Evolutionary conservation across 1,140 invertebrate species (phyloP).

Genomic region (Trachymyrmex cornetzi): DNA sequence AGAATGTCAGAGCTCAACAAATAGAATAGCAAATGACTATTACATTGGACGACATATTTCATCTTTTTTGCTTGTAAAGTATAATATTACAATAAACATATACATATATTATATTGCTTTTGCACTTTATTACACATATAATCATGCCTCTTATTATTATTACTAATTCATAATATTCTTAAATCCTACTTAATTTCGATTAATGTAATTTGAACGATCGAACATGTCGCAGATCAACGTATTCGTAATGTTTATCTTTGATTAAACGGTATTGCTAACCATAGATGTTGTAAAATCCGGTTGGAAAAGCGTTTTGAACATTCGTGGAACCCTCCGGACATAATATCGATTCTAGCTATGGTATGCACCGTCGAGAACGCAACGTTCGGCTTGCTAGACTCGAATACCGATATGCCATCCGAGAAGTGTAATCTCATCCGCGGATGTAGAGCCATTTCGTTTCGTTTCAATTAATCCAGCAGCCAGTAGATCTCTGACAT

Average conservation of each 20-base stretch:
- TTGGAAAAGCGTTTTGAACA: conserved; percentile 47
- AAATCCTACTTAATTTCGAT: neutral
- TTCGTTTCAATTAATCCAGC: conserved; percentile 67
- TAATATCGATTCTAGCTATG: conserved; percentile 56
- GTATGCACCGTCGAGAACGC: conserved; percentile 34
- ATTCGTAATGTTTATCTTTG: conserved; percentile 26
- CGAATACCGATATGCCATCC: conserved; percentile 54
- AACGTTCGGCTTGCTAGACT: conserved; percentile 34
- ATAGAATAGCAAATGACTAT: conserved; percentile 28
- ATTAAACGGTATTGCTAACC: conserved; percentile 42
- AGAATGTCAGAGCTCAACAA: conserved; percentile 13
- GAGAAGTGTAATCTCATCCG: conserved; percentile 60
- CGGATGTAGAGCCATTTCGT: conserved; percentile 43
- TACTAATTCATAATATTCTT: neutral
- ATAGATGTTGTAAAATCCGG: conserved; percentile 14
- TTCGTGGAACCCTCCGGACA: conserved; percentile 20
- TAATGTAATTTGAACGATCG: neutral
- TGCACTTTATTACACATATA: neutral
- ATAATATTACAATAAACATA: neutral
- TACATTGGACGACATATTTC: neutral
- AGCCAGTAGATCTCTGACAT: conserved; percentile 42
- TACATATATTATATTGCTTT: conserved; percentile 4
- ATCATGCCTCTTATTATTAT: neutral
- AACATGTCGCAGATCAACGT: neutral
- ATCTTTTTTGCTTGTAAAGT: neutral